A percentile compares a stretch with the other conserved stretches of the same genome.
These are phyloP conservation scores for Tolmerus cingulatus DNA, from an alignment of 2,888 invertebrate genomes.

Conservation along the genomic window DNA sequence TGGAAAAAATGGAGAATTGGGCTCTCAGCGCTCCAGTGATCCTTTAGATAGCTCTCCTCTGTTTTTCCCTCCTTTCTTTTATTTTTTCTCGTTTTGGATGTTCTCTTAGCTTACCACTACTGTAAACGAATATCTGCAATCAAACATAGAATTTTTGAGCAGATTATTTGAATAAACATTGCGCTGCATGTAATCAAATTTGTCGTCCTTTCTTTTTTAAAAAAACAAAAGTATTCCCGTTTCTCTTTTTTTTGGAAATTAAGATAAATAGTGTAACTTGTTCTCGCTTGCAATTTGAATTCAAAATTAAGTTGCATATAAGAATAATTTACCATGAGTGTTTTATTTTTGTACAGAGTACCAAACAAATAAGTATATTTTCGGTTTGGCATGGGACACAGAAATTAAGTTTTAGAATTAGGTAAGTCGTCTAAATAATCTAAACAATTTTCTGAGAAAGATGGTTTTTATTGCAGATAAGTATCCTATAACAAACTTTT, in stretches of 20 bases:
- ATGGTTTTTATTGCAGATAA: too few relatives aligned
- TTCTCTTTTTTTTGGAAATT: background rate
- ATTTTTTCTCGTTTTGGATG: background rate
- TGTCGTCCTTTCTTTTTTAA: background rate
- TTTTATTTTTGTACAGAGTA: background rate
- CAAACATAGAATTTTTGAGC: background rate
- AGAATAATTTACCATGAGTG: background rate
- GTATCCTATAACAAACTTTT: too few relatives aligned
- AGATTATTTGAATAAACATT: background rate
- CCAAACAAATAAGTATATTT: background rate
- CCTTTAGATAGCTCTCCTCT: background rate
- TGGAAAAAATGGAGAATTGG: background rate
- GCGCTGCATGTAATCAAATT: background rate
- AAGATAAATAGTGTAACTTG: too few relatives aligned
- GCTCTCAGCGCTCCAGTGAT: background rate
- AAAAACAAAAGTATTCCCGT: too few relatives aligned
- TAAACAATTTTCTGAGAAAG: too few relatives aligned
- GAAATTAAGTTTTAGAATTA: too few relatives aligned
- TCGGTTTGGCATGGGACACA: background rate
- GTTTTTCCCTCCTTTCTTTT: background rate
- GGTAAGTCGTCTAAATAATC: too few relatives aligned
- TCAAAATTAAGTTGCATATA: too few relatives aligned
- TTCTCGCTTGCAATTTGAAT: too few relatives aligned
- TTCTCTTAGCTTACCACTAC: background rate
- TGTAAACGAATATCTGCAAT: constrained; percentile 2